phyloP scores from a whole-genome alignment of 2,888 invertebrate species.

The Athripsodes cinereus region DNA sequence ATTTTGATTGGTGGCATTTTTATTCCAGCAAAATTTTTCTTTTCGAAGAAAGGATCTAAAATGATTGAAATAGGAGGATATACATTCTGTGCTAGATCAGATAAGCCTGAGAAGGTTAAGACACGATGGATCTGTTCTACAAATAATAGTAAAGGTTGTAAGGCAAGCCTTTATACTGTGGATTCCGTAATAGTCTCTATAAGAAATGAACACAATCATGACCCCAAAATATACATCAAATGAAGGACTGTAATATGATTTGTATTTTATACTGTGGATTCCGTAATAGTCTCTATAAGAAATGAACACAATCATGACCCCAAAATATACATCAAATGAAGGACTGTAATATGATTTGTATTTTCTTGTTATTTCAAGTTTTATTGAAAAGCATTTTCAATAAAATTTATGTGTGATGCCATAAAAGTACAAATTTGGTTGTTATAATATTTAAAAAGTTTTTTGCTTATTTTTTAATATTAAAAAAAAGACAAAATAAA shows the following conservation, averaged over 20 bases:
- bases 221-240: too few species aligned
- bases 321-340: too few species aligned
- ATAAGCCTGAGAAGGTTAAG: background rate
- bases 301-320: constrained; percentile 2
- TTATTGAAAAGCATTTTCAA: too few species aligned
- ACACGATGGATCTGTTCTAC: constrained; percentile 1
- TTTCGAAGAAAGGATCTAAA: background rate
- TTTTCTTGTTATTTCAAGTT: too few species aligned
- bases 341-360: too few species aligned
- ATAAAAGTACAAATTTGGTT: too few species aligned
- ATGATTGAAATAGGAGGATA: background rate
- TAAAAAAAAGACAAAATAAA: too few species aligned
- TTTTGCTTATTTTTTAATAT: too few species aligned
- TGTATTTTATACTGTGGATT: background rate
- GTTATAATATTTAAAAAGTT: too few species aligned
- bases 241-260: too few species aligned
- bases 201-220: constrained; percentile 2
- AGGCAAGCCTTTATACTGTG: background rate
- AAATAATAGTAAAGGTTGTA: background rate
- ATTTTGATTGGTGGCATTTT: too few species aligned
- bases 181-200: background rate
- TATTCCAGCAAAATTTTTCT: background rate
- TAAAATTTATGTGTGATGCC: too few species aligned
- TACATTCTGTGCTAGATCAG: background rate
- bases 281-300: background rate